Conservation (phyloP, 2,797 vertebrate species). For the Sandelia bainsii region DNA sequence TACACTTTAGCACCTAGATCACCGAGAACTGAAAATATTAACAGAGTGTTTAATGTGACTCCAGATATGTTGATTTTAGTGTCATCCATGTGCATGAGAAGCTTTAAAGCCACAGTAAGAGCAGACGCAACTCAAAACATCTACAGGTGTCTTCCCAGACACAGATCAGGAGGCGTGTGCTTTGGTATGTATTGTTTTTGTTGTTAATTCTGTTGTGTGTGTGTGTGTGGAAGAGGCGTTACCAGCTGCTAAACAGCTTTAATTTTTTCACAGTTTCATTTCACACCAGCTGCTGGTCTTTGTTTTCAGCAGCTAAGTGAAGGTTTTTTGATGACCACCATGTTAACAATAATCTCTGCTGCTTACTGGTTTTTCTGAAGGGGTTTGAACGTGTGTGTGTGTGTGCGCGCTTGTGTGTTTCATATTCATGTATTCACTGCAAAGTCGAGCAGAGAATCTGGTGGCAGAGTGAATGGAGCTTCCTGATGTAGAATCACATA, state of each 20-base stretch:
- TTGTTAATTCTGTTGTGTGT: not conserved
- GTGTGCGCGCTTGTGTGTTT: too few relatives aligned
- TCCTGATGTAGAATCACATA: not conserved
- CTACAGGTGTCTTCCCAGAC: too few relatives aligned
- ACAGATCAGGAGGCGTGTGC: too few relatives aligned
- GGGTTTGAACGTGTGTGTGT: too few relatives aligned
- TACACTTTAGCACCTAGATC: not conserved
- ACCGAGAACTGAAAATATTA: too few relatives aligned
- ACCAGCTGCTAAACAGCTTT: conserved; percentile 35
- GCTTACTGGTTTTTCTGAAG: not conserved
- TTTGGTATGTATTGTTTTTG: not conserved
- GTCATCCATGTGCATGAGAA: not conserved
- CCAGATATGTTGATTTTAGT: not conserved
- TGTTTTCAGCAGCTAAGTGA: conserved; percentile 2
- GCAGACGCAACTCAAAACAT: not conserved
- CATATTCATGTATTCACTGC: too few relatives aligned
- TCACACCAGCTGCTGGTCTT: conserved; percentile 33
- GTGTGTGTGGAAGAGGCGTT: conserved; percentile 1
- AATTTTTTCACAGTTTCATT: conserved; percentile 12
- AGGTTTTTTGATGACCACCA: not conserved
- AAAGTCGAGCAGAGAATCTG: not conserved
- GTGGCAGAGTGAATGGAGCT: not conserved
- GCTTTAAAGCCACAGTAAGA: not conserved
- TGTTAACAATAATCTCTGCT: not conserved
- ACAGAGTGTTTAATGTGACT: not conserved